Evolutionary conservation across 2,113 vertebrate species (phyloP).

Genomic region (Gymnogyps californianus): DNA sequence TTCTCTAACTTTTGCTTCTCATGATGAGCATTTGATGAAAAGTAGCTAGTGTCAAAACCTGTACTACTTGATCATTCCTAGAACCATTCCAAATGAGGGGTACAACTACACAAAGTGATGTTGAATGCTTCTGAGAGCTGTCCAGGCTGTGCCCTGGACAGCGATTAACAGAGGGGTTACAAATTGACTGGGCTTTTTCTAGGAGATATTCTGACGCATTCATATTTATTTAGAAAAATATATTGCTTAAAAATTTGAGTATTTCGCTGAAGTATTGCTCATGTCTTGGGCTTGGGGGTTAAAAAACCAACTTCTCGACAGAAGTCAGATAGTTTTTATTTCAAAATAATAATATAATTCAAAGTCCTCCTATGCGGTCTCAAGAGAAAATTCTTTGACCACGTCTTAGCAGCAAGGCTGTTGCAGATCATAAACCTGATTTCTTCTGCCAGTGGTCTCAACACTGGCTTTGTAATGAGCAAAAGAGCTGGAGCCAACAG

Average conservation of each 20-base stretch:
- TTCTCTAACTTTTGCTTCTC: conserved; percentile 44
- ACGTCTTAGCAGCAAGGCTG: not conserved
- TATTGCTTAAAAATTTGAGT: not conserved
- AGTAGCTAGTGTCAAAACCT: not conserved
- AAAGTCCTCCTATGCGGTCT: not conserved
- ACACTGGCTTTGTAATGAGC: not conserved
- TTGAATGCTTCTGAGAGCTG: not conserved
- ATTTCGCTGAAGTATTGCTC: not conserved
- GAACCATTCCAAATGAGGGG: conserved; percentile 38
- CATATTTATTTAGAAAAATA: not conserved
- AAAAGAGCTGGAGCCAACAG: not conserved
- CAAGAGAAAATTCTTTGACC: not conserved
- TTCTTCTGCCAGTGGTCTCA: not conserved
- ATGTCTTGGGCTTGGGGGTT: not conserved
- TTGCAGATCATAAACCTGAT: not conserved
- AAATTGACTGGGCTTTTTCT: not conserved
- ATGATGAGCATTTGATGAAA: not conserved
- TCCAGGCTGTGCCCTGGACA: not conserved
- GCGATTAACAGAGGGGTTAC: not conserved
- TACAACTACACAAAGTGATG: not conserved
- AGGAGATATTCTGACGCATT: not conserved
- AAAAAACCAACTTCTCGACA: not conserved
- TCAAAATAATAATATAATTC: not conserved
- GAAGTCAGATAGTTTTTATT: not conserved
- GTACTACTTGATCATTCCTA: not conserved